Percentiles rank a stretch among this genome's conserved stretches.
These are phyloP conservation scores for Grapholita molesta DNA, from an alignment of 1,140 invertebrate species.

Conservation along the genomic window DNA sequence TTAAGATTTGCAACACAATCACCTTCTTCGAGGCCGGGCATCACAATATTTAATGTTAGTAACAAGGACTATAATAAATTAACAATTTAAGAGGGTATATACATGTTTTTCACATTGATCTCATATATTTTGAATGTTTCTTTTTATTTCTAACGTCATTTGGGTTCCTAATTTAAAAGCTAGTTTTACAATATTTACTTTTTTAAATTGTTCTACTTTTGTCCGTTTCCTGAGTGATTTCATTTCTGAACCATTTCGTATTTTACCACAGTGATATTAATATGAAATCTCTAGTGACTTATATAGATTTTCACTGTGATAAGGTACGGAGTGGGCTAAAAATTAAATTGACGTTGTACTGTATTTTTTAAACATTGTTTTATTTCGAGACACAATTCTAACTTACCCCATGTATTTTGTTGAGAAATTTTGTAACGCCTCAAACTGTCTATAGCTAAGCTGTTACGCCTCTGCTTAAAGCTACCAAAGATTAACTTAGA, in stretches of 20 bases:
- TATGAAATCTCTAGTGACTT: too few relatives aligned
- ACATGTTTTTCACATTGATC: not conserved
- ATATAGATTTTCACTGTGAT: too few relatives aligned
- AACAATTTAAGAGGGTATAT: not conserved
- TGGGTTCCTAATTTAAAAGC: not conserved
- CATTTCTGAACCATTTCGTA: too few relatives aligned
- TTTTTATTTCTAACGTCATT: not conserved
- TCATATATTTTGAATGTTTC: not conserved
- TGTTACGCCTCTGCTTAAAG: not conserved
- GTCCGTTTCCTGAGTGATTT: too few relatives aligned
- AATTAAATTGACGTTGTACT: too few relatives aligned
- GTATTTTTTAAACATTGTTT: too few relatives aligned
- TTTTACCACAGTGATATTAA: too few relatives aligned
- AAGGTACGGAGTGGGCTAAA: too few relatives aligned
- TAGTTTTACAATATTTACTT: not conserved
- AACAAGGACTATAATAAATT: conserved; percentile 1
- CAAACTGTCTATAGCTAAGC: not conserved
- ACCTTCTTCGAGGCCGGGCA: not conserved
- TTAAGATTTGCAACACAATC: not conserved
- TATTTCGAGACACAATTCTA: too few relatives aligned
- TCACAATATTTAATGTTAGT: conserved; percentile 3
- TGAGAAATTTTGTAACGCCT: not conserved
- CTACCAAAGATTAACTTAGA: conserved; percentile 4
- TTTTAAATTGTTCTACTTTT: conserved; percentile 34
- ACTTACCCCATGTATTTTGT: conserved; percentile 1